phyloP scores from a whole-genome alignment of 2,888 invertebrate genomes.

The Zygogramma bicolorata region DNA sequence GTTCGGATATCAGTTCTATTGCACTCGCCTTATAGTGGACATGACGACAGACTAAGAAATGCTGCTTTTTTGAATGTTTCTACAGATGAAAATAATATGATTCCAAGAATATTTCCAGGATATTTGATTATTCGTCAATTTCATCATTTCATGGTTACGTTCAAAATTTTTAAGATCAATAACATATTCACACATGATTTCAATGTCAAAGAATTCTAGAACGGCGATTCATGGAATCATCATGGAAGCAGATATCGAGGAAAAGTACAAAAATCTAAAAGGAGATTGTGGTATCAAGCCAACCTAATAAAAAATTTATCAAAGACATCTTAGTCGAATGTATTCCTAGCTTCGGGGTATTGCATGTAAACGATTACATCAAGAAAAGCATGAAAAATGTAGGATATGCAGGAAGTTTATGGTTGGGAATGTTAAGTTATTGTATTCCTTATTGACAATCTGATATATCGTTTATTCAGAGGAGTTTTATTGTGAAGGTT shows the following conservation, averaged over 20 bases:
- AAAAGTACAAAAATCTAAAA: conserved; percentile 33
- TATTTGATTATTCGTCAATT: neutral
- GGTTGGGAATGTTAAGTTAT: conserved; percentile 11
- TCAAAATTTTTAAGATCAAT: conserved; percentile 14
- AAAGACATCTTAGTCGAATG: conserved; percentile 40
- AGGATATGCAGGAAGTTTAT: neutral
- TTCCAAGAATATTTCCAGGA: too few species aligned
- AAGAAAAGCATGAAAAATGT: conserved; percentile 18
- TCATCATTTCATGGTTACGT: conserved; percentile 8
- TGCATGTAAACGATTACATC: conserved; percentile 38
- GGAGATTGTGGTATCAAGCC: conserved; percentile 34
- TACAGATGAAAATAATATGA: too few species aligned
- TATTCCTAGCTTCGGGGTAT: conserved; percentile 34
- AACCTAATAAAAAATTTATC: conserved; percentile 42
- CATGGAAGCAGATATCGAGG: conserved; percentile 38
- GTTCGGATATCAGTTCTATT: too few species aligned
- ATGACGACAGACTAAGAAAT: too few species aligned
- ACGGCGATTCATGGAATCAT: conserved; percentile 33
- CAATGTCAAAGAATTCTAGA: conserved; percentile 39
- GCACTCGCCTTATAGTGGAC: too few species aligned
- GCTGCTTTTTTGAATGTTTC: too few species aligned
- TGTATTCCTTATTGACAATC: neutral
- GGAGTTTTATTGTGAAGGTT: neutral
- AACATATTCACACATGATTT: conserved; percentile 40
- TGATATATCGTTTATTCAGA: neutral